Conservation (phyloP, 2,888 invertebrate species). For the Endotricha flammealis region DNA sequence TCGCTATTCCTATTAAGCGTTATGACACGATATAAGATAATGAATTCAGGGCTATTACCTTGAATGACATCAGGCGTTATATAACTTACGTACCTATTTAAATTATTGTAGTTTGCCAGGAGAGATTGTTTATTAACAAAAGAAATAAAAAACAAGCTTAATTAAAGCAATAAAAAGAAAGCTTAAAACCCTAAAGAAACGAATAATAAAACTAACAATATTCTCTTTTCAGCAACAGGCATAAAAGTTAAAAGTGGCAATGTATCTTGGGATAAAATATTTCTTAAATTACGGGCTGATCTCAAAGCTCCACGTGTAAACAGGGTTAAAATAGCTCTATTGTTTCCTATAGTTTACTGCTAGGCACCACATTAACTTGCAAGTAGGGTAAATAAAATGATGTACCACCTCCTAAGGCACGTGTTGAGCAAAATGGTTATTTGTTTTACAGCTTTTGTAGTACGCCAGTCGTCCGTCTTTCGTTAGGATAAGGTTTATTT, state of each 20-base stretch:
- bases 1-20: constrained; percentile 39
- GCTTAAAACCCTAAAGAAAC: neutral
- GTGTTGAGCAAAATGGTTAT: constrained; percentile 64
- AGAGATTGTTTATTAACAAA: constrained; percentile 47
- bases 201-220: too few relatives aligned
- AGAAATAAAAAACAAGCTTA: too few relatives aligned
- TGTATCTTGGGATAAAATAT: constrained; percentile 9
- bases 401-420: constrained; percentile 68
- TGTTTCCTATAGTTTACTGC: constrained; percentile 59
- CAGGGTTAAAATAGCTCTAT: constrained; percentile 57
- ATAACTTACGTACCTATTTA: constrained; percentile 44
- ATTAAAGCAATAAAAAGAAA: too few relatives aligned
- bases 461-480: constrained; percentile 61
- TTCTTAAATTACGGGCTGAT: constrained; percentile 24
- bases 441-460: constrained; percentile 58
- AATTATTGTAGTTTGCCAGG: constrained; percentile 48
- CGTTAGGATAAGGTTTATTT: constrained; percentile 61
- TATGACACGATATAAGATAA: constrained; percentile 45
- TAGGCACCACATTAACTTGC: constrained; percentile 59
- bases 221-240: too few relatives aligned
- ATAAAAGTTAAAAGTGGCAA: too few relatives aligned
- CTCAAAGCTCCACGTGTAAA: constrained; percentile 40
- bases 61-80: constrained; percentile 50
- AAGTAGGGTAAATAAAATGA: constrained; percentile 70
- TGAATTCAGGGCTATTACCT: constrained; percentile 49